These are phyloP conservation scores for Caenorhabditis remanei DNA, from an alignment of 1,140 invertebrate species.

Conservation along the genomic window DNA sequence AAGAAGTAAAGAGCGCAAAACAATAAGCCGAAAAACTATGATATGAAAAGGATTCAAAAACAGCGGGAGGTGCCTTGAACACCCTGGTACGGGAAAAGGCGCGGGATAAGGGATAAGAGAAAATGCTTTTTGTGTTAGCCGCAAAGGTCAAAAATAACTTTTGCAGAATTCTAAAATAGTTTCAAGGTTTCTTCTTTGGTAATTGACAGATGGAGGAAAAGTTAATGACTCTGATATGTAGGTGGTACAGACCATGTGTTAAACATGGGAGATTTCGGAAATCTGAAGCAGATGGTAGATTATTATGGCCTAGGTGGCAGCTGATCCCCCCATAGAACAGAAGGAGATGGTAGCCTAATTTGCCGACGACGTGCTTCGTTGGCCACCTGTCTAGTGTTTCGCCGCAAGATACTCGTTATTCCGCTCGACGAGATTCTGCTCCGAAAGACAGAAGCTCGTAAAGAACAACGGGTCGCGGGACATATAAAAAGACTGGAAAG, in stretches of 20 bases:
- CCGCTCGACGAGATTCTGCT: constrained; percentile 32
- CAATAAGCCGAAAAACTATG: no score
- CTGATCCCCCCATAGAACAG: not conserved
- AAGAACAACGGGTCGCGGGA: constrained; percentile 51
- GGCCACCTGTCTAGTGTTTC: constrained; percentile 31
- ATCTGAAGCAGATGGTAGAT: constrained; percentile 36
- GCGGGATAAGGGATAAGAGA: not conserved
- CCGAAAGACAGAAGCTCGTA: constrained; percentile 37
- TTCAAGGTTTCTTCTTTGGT: constrained; percentile 4
- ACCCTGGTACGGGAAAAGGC: not conserved
- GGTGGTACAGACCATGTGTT: not conserved
- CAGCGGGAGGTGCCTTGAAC: not conserved
- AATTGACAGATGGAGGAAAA: not conserved
- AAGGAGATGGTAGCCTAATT: constrained; percentile 38
- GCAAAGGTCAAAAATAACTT: not conserved
- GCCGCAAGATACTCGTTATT: constrained; percentile 20
- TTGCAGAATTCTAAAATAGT: not conserved
- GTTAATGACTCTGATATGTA: not conserved
- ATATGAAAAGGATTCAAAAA: not conserved
- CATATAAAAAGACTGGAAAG: constrained; percentile 38
- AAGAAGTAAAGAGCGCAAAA: not conserved
- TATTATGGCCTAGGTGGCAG: constrained; percentile 49
- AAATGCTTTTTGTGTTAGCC: not conserved
- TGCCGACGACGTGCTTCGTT: constrained; percentile 23
- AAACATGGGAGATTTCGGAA: constrained; percentile 39